Base-by-base conservation (phyloP, 2,888 invertebrate species). In the Hyposoter dolosus region DNA sequence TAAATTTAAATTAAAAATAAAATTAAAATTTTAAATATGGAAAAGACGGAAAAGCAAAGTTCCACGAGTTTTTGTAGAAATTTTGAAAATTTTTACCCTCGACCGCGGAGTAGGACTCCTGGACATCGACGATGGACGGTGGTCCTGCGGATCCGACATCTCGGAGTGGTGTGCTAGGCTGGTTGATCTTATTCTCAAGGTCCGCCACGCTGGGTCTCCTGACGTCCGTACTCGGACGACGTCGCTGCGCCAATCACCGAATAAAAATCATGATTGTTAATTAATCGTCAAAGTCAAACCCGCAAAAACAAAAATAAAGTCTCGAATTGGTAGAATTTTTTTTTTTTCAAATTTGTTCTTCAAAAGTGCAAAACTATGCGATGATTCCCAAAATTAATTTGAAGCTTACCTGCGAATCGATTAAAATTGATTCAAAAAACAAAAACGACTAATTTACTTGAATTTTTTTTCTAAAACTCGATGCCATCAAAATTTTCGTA, bases 41-140 rank as follows among this genome's bases (percentile, higher is more conserved):
- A 40, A 40, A 3, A 7, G 40, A 6, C 40, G 40, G 7, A 63
- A 32, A 28, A 60, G n/a, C 60, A 28, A 3, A 12, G 23, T 5
- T 53, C 53, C 12, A 19, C 9, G n/a, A 28, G 23, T 35, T 47
- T 40, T 40, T 40, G 1, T 7, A 40, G 7, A 40, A 7, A 40
- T 40, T 9, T 40, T 40, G n/a, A 32, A 72, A 35, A 17, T 10
- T 10, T 47, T 90, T 94, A 99, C 99, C 99, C 97, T 99, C 99
- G 94, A 98, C 97, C 84, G 98, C 98, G 68, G 99, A 98, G 95
- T 99, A 99, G 93, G 98, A 99, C 94, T 98, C 98, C 94, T 98
- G 98, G 66, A 98, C 97, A 94, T 98, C 98, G 89, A 98, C 97
- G 94, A 99, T 99, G 89, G 96, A 96, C 60, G 99, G 98, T 89